A percentile compares a stretch with the other conserved stretches of the same genome.
These are phyloP conservation scores for Cybosia mesomella DNA, from an alignment of 2,888 invertebrate genomes.

Conservation along the genomic window DNA sequence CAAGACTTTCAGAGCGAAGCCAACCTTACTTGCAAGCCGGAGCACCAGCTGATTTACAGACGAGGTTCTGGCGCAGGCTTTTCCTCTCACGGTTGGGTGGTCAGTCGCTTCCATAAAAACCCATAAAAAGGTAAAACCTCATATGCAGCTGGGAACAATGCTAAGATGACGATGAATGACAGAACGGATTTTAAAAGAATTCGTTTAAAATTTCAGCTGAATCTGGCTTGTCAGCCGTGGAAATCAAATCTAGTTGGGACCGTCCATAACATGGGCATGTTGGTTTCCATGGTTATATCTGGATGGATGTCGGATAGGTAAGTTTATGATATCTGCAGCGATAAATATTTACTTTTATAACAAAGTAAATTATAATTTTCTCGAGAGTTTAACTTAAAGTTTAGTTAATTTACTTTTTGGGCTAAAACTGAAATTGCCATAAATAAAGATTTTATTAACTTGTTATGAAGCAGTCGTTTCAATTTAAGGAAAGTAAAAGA, in stretches of 20 bases:
- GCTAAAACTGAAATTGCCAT: not conserved
- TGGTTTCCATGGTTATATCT: constrained; percentile 67
- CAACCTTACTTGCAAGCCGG: too few relatives aligned
- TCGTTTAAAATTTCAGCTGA: constrained; percentile 59
- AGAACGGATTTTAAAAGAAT: not conserved
- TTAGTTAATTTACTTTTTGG: not conserved
- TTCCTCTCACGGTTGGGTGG: too few relatives aligned
- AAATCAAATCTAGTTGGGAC: constrained; percentile 72
- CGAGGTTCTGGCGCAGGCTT: too few relatives aligned
- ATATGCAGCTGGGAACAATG: too few relatives aligned
- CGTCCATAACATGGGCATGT: constrained; percentile 70
- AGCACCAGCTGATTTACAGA: too few relatives aligned
- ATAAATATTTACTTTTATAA: not conserved
- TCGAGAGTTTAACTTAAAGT: not conserved
- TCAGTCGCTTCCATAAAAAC: too few relatives aligned
- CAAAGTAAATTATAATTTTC: not conserved
- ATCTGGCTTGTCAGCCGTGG: constrained; percentile 75
- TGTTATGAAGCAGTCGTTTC: not conserved
- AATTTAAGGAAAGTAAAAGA: not conserved
- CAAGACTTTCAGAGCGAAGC: too few relatives aligned
- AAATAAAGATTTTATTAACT: not conserved
- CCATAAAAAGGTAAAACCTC: too few relatives aligned
- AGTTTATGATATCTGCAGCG: constrained; percentile 17
- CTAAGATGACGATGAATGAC: too few relatives aligned
- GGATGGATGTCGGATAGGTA: constrained; percentile 76